Conservation (phyloP, 2,888 invertebrate genomes). For the Nomada ferruginata region DNA sequence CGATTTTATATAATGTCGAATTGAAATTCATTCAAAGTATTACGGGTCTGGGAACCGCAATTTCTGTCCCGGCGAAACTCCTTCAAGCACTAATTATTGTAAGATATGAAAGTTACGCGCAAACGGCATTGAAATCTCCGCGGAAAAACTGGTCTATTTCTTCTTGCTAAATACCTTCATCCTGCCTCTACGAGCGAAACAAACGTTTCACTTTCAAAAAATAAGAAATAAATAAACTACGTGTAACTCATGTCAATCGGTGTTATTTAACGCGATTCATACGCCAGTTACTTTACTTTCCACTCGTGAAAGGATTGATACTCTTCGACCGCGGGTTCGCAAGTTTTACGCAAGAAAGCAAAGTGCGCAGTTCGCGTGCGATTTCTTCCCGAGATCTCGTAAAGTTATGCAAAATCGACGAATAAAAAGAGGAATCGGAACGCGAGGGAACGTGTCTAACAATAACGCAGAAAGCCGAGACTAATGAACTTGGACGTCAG, state of each 20-base stretch:
- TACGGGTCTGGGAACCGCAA: no score
- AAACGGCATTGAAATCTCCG: not conserved
- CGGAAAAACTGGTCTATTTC: not conserved
- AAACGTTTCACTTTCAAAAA: not conserved
- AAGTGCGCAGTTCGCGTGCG: conserved; percentile 8
- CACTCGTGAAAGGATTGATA: conserved; percentile 56
- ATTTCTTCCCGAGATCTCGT: conserved; percentile 15
- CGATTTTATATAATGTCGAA: not conserved
- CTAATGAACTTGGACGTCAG: not conserved
- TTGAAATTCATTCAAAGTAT: no score
- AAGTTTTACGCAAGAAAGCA: conserved; percentile 43
- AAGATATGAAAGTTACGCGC: not conserved
- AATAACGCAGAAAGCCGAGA: not conserved
- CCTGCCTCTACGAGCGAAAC: not conserved
- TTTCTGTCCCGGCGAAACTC: no score
- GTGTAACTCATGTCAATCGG: conserved; percentile 3
- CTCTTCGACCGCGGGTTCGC: not conserved
- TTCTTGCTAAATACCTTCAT: not conserved
- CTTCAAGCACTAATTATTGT: not conserved
- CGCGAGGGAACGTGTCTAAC: no score
- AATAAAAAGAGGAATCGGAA: not conserved
- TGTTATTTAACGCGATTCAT: conserved; percentile 26
- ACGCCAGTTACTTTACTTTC: conserved; percentile 44
- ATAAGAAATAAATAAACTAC: not conserved
- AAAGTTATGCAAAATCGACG: not conserved